phyloP scores from a whole-genome alignment of 2,888 invertebrate species.

The Syrphus vitripennis region DNA sequence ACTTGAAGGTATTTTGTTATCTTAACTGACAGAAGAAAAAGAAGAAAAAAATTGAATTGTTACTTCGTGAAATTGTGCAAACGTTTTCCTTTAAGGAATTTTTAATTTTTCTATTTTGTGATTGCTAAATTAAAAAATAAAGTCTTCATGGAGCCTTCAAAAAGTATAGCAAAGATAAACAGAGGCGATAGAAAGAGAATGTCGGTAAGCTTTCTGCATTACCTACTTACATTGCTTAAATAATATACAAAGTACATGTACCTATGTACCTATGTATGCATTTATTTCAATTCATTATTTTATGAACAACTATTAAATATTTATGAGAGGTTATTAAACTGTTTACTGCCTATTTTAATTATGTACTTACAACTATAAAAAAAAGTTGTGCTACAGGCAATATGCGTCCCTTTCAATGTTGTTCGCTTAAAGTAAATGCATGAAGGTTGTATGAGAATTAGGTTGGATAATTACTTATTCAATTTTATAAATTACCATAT shows the following conservation, averaged over 20 bases:
- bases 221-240: too few species aligned
- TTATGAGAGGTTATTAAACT: background rate
- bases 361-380: background rate
- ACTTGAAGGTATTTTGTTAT: constrained; percentile 15
- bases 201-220: constrained; percentile 33
- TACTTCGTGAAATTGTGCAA: constrained; percentile 13
- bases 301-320: background rate
- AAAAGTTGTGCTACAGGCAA: background rate
- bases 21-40: constrained; percentile 30
- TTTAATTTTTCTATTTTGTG: constrained; percentile 2
- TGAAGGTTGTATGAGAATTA: background rate
- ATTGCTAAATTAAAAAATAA: background rate
- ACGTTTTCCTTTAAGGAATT: background rate
- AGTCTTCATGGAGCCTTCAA: background rate
- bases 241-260: too few species aligned
- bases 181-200: constrained; percentile 18
- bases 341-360: background rate
- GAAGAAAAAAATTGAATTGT: constrained; percentile 3
- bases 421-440: background rate
- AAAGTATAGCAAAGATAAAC: constrained; percentile 23
- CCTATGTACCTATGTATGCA: background rate
- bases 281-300: background rate
- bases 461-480: background rate
- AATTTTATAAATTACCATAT: too few species aligned
- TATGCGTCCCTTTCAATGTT: background rate